Base-by-base conservation (phyloP, 2,113 vertebrate genomes). In the Saccopteryx bilineata region DNA sequence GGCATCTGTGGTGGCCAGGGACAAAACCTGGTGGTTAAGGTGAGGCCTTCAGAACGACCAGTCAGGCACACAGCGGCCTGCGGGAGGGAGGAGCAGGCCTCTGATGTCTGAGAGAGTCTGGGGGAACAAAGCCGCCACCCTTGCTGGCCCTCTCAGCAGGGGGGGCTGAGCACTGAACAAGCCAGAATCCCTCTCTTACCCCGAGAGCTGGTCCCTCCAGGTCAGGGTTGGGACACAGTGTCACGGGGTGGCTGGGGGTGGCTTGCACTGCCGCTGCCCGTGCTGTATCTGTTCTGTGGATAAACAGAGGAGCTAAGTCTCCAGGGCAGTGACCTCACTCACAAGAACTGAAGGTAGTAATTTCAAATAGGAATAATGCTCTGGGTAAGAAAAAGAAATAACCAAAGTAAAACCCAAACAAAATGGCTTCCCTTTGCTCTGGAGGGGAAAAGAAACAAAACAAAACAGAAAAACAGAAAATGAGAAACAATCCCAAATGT, bases 291-390 rank as follows among this genome's bases (percentile, higher is more conserved):
- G 97, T 97, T 97, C 97, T 98, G 97, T 97, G 97, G 97, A 98
- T 97, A 98, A 97, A 98, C 96, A 97, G 96, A 98, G 97, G 97
- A 91, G 96, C 97, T 98, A 96, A 97, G 97, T 97, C 97, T 96
- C 97, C 97, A 95, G 97, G 96, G 94, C 91, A 52, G 95, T 93
- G 89, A 72, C 96, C 97, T 97, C 95, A 65, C 97, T 91, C 96
- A 91, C 17, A 63, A 97, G 93, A 96, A 96, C 95, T 87, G 93
- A 96, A 95, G 96, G 93, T 10, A 87, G 3, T n/a, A 93, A 83
- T 88, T 92, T 95, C 94, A 96, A 94, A 95, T 56, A 91, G 93
- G 79, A 92, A 39, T 39, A 66, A 78, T n/a, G 80, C 72, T 96
- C 93, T 48, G 50, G 54, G 69, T 60, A 46, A 93, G 81, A 56